Conservation (phyloP, 2,888 invertebrate genomes). For the Digitonthophagus gazella region DNA sequence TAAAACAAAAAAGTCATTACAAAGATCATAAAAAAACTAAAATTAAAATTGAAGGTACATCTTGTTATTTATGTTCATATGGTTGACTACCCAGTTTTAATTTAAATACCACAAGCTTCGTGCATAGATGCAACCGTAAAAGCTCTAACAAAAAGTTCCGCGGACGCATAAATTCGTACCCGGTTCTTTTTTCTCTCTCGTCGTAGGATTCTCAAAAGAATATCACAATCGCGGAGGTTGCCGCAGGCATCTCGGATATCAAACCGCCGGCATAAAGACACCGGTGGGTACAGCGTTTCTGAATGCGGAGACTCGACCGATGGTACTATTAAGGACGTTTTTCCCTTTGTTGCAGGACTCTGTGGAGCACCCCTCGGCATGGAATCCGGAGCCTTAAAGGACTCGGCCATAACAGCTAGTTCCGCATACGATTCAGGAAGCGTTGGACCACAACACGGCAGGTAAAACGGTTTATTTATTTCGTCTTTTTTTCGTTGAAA, state of each 20-base stretch:
- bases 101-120: not conserved
- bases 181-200: not conserved
- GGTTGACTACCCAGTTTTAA: not conserved
- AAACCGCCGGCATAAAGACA: not conserved
- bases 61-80: not conserved
- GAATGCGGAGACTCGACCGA: slow-evolving; percentile 15
- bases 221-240: not conserved
- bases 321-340: slow-evolving; percentile 19
- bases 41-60: no score
- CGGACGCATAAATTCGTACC: not conserved
- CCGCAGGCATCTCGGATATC: not conserved
- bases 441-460: slow-evolving; percentile 79
- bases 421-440: slow-evolving; percentile 78
- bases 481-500: slow-evolving; percentile 21
- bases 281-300: not conserved
- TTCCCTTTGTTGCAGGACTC: slow-evolving; percentile 58
- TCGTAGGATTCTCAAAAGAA: not conserved
- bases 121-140: not conserved
- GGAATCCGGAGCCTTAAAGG: slow-evolving; percentile 76
- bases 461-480: slow-evolving; percentile 56
- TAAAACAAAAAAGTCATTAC: no score
- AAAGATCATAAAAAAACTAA: no score
- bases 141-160: not conserved
- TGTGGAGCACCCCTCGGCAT: slow-evolving; percentile 74
- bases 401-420: slow-evolving; percentile 76